A percentile compares a stretch with the other conserved stretches of the same genome.
Evolutionary conservation across 1,140 invertebrate genomes (phyloP).

Genomic region (Sminthurinus signatus): DNA sequence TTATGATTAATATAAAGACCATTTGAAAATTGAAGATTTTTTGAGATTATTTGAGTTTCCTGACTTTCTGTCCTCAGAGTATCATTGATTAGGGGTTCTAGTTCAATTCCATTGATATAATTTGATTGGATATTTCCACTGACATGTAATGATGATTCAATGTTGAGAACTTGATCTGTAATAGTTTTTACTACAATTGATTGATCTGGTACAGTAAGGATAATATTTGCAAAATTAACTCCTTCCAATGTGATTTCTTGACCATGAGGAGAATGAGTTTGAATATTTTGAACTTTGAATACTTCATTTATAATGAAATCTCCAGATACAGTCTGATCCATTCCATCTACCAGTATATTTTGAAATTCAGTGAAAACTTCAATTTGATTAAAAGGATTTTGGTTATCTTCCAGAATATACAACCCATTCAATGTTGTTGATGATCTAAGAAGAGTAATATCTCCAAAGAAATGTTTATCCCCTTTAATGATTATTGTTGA

Average conservation of each 20-base stretch:
- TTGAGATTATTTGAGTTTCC: not conserved
- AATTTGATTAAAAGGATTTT: too few relatives aligned
- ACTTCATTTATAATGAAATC: not conserved
- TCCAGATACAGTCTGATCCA: not conserved
- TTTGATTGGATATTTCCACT: not conserved
- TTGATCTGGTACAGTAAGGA: not conserved
- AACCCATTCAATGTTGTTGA: not conserved
- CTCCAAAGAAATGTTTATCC: not conserved
- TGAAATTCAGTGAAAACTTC: not conserved
- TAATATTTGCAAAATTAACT: not conserved
- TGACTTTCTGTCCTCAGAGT: not conserved
- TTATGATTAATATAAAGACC: not conserved
- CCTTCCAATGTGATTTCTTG: conserved; percentile 6
- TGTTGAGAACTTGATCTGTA: not conserved
- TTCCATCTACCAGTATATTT: not conserved
- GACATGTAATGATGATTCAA: not conserved
- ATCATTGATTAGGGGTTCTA: not conserved
- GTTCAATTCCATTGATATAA: not conserved
- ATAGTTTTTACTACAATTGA: not conserved
- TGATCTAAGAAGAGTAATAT: not conserved
- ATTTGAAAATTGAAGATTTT: not conserved
- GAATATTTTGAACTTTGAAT: not conserved
- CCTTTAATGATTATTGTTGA: not conserved
- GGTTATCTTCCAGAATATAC: not conserved
- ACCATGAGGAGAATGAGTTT: not conserved